Evolutionary conservation across 1,140 invertebrate genomes (phyloP).

Genomic region (Rhizoglyphus robini): DNA sequence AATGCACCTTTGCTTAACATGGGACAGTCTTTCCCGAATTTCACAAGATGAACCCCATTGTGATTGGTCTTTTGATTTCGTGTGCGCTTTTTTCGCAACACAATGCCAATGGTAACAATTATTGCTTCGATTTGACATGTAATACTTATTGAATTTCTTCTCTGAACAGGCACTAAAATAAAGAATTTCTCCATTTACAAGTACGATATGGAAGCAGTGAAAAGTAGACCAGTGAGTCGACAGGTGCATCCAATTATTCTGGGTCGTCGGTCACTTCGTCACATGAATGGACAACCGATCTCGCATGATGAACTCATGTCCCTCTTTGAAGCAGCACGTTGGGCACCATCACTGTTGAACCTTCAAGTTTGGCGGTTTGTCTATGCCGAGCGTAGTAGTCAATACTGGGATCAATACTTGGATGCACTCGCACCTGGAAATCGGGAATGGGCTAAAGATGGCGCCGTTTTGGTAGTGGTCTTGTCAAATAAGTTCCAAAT

Average conservation of each 20-base stretch:
- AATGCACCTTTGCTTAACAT: too few species aligned
- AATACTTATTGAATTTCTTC: too few species aligned
- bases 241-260: slow-evolving; percentile 12
- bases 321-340: slow-evolving; percentile 10
- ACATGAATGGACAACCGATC: slow-evolving; percentile 1
- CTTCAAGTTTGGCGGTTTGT: slow-evolving; percentile 10
- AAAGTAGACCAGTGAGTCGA: not conserved
- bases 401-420: not conserved
- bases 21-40: too few species aligned
- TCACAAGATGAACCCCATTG: too few species aligned
- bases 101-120: too few species aligned
- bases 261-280: not conserved
- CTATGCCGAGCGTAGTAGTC: not conserved
- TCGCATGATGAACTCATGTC: not conserved
- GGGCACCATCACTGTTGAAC: slow-evolving; percentile 2
- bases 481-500: not conserved
- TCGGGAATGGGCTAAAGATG: not conserved
- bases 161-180: too few species aligned
- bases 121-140: too few species aligned
- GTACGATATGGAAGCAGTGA: not conserved
- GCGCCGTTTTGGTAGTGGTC: not conserved
- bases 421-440: not conserved
- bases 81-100: too few species aligned
- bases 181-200: too few species aligned
- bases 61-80: too few species aligned